Percentiles rank a stretch among this genome's conserved stretches.
phyloP scores from a whole-genome alignment of 1,140 invertebrate species.

The Gryon sp. region DNA sequence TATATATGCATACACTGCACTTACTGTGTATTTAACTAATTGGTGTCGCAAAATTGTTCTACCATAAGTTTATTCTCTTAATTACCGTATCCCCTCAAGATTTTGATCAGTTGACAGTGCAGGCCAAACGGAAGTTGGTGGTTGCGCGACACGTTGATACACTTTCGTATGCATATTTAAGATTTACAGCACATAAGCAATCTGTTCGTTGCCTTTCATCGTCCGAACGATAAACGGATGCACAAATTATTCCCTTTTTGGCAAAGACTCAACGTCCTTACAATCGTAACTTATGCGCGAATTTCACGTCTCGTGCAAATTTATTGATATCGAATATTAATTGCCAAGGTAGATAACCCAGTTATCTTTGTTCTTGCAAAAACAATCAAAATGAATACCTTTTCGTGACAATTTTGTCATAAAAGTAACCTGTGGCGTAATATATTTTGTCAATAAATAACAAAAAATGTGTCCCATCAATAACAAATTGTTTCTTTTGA shows the following conservation, averaged over 20 bases:
- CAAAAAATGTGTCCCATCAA: too few species aligned
- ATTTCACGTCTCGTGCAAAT: conserved; percentile 8
- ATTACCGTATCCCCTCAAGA: conserved; percentile 24
- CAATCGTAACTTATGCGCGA: conserved; percentile 24
- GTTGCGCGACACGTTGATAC: conserved; percentile 21
- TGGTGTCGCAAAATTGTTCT: conserved; percentile 14
- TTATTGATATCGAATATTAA: conserved; percentile 51
- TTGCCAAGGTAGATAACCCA: conserved; percentile 46
- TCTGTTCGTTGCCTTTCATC: conserved; percentile 47
- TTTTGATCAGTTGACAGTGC: conserved; percentile 21
- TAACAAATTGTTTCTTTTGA: too few species aligned
- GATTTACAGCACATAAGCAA: conserved; percentile 48
- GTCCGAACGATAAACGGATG: conserved; percentile 39
- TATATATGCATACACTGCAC: background rate
- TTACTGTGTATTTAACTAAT: conserved; percentile 21
- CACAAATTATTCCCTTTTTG: conserved; percentile 51
- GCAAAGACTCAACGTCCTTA: conserved; percentile 33
- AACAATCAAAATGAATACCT: conserved; percentile 17
- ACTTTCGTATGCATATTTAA: conserved; percentile 55
- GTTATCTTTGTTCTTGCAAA: conserved; percentile 24
- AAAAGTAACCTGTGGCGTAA: too few species aligned
- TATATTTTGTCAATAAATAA: too few species aligned
- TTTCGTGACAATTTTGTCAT: background rate
- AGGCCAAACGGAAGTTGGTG: conserved; percentile 19
- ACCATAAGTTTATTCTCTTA: conserved; percentile 27